Percentiles rank a stretch among this genome's conserved stretches.
phyloP scores from a whole-genome alignment of 2,113 vertebrate genomes.

The Cygnus atratus region DNA sequence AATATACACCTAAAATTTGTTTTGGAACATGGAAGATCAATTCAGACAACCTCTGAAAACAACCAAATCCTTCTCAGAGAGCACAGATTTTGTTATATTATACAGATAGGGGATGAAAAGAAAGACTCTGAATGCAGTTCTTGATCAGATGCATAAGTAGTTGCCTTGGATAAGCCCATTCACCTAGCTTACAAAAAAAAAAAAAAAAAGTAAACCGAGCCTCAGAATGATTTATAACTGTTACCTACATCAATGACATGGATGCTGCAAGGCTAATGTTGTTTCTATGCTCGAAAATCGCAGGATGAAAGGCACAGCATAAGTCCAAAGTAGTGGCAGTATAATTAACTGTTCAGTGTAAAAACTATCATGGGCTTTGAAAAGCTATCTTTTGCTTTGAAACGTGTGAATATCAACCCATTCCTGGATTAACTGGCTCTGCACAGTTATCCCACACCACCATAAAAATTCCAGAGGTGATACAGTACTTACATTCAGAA shows the following conservation, averaged over 20 bases:
- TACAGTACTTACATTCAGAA: not conserved
- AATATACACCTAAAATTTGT: not conserved
- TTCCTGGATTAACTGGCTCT: slow-evolving; percentile 17
- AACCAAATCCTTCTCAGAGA: not conserved
- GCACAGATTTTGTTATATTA: not conserved
- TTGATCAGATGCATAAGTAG: not conserved
- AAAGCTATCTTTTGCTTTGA: slow-evolving; percentile 22
- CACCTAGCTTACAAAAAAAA: not conserved
- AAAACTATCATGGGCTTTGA: slow-evolving; percentile 34
- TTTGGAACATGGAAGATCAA: not conserved
- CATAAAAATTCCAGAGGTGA: slow-evolving; percentile 38
- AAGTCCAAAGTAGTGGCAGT: not conserved
- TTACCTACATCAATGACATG: slow-evolving; percentile 18
- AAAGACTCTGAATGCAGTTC: not conserved
- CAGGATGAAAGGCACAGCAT: not conserved
- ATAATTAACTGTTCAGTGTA: slow-evolving; percentile 8
- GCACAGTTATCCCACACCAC: not conserved
- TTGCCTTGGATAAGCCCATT: not conserved
- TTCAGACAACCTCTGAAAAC: not conserved
- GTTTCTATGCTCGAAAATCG: not conserved
- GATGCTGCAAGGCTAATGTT: slow-evolving; percentile 1
- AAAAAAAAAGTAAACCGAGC: not conserved
- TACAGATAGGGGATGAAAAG: not conserved
- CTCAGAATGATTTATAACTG: slow-evolving; percentile 26
- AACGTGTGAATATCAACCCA: not conserved